phyloP scores from a whole-genome alignment of 2,888 invertebrate genomes.

The Polietes domitor region DNA sequence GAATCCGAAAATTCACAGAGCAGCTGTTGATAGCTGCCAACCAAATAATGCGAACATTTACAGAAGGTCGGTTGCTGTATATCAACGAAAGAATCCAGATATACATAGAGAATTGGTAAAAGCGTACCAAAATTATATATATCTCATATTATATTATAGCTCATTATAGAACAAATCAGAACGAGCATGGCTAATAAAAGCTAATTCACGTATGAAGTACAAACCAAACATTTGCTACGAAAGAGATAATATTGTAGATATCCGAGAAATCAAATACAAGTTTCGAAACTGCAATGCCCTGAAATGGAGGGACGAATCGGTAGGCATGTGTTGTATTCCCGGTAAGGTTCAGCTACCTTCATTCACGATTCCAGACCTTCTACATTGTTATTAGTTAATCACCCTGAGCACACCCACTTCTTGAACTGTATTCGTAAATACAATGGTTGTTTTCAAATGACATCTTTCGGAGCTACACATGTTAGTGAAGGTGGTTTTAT shows the following conservation, averaged over 20 bases:
- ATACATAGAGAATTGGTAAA: not conserved
- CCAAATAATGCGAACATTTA: not conserved
- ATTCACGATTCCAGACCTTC: not conserved
- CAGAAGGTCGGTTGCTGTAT: not conserved
- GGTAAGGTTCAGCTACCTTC: not conserved
- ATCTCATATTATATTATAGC: too few relatives aligned
- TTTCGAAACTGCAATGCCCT: slow-evolving; percentile 5
- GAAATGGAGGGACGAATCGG: slow-evolving; percentile 23
- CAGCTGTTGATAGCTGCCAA: not conserved
- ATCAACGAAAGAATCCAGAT: slow-evolving; percentile 16
- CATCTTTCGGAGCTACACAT: not conserved
- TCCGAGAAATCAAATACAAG: not conserved
- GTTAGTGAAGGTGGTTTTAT: slow-evolving; percentile 5
- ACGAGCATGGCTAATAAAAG: not conserved
- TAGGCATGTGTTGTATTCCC: not conserved
- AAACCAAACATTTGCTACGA: not conserved
- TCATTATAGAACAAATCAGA: too few relatives aligned
- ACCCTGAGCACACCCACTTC: not conserved
- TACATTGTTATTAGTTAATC: not conserved
- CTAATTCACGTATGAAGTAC: not conserved
- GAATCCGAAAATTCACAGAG: too few relatives aligned
- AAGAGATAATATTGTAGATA: not conserved
- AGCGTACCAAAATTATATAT: not conserved
- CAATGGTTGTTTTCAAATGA: slow-evolving; percentile 34
- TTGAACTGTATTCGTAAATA: not conserved